Conservation (phyloP, 2,888 invertebrate species). For the Pseudococcus jackbeardsleyi region DNA sequence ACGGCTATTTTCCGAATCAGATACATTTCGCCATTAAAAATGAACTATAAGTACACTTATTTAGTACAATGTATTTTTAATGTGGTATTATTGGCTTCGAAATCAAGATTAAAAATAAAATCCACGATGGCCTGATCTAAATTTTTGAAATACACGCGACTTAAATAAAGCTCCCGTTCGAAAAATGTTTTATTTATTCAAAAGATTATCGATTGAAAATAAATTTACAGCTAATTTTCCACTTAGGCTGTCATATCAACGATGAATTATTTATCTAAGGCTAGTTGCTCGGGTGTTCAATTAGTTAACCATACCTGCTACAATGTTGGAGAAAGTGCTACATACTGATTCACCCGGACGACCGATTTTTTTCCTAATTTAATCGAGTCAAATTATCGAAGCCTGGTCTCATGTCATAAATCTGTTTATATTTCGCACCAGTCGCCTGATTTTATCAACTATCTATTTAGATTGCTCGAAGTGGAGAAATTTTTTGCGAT, state of each 20-base stretch:
- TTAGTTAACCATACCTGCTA: background rate
- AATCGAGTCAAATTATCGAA: background rate
- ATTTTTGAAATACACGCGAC: background rate
- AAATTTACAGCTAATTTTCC: background rate
- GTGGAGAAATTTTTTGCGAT: background rate
- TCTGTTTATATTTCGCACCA: background rate
- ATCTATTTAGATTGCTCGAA: background rate
- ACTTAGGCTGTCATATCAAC: background rate
- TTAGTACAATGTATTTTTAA: background rate
- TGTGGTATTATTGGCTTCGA: background rate
- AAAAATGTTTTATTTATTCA: conserved; percentile 22
- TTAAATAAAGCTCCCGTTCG: no score
- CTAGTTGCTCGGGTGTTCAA: background rate
- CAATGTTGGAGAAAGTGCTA: background rate
- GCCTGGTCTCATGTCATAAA: background rate
- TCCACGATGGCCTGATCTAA: background rate
- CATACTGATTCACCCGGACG: background rate
- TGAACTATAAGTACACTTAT: background rate
- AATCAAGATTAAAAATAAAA: background rate
- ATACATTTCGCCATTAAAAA: background rate
- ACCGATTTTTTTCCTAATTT: conserved; percentile 9
- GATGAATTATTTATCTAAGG: background rate
- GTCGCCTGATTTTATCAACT: background rate
- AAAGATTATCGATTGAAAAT: background rate
- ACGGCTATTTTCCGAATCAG: no score